These are phyloP conservation scores for Nysson spinosus DNA, from an alignment of 2,888 invertebrate genomes.

Conservation along the genomic window DNA sequence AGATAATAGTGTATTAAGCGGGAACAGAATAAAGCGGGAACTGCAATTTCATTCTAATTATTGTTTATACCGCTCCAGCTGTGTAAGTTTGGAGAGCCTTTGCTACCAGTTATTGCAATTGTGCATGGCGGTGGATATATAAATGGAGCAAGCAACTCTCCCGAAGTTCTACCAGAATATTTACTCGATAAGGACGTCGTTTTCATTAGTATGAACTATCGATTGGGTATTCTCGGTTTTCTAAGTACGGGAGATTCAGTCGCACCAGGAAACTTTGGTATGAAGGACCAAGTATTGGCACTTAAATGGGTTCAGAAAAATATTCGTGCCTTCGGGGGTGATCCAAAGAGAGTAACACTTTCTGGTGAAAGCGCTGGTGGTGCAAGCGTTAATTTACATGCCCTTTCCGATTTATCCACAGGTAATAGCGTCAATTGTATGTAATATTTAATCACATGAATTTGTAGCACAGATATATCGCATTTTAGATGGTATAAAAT, in stretches of 20 bases:
- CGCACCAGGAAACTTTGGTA: constrained; percentile 65
- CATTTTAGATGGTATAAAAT: too few species aligned
- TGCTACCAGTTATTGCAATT: constrained; percentile 45
- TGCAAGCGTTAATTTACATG: neutral
- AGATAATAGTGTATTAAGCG: too few species aligned
- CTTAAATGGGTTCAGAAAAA: constrained; percentile 65
- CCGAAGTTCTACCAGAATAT: constrained; percentile 36
- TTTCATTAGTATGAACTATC: constrained; percentile 56
- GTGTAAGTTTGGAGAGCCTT: neutral
- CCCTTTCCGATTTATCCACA: constrained; percentile 8
- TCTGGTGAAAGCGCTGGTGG: constrained; percentile 50
- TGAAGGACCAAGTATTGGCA: constrained; percentile 65
- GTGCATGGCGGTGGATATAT: constrained; percentile 54
- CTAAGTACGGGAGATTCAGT: constrained; percentile 61
- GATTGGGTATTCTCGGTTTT: constrained; percentile 54
- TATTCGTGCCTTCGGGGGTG: constrained; percentile 60
- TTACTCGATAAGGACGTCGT: constrained; percentile 52
- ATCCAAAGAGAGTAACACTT: constrained; percentile 61
- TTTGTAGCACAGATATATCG: too few species aligned
- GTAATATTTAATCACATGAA: too few species aligned
- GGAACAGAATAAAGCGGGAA: too few species aligned
- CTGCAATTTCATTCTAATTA: too few species aligned
- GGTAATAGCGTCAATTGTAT: neutral
- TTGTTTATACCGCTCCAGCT: too few species aligned
- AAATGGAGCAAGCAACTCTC: constrained; percentile 26